phyloP scores from a whole-genome alignment of 2,113 vertebrate species.

The Platysternon megacephalum region DNA sequence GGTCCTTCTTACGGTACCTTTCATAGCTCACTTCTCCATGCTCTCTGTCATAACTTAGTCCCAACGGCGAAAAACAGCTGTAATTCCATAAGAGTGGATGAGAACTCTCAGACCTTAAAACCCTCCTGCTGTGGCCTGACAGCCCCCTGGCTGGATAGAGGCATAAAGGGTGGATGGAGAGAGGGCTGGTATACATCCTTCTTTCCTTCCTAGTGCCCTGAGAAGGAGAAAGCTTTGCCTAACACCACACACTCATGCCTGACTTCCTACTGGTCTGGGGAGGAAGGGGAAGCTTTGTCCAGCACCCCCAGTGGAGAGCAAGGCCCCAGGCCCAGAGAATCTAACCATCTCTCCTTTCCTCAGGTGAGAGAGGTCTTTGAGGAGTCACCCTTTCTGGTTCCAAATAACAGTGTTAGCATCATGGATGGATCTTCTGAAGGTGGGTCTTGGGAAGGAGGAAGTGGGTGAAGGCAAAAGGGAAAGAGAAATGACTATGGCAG shows the following conservation, averaged over 20 bases:
- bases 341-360: not conserved
- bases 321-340: not conserved
- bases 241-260: not conserved
- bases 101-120: not conserved
- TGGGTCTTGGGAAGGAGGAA: conserved; percentile 51
- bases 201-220: conserved; percentile 16
- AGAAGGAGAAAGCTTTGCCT: not conserved
- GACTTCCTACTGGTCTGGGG: not conserved
- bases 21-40: not conserved
- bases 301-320: not conserved
- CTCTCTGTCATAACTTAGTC: not conserved
- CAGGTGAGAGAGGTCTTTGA: conserved; percentile 91
- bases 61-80: not conserved
- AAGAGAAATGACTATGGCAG: not conserved
- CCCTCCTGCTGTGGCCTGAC: not conserved
- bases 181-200: not conserved
- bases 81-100: not conserved
- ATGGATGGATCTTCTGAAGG: conserved; percentile 97
- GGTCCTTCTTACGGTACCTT: not conserved
- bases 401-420: conserved; percentile 90
- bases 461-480: not conserved
- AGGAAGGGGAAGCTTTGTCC: not conserved
- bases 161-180: not conserved
- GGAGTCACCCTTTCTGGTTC: conserved; percentile 94
- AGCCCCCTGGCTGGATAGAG: not conserved